These are phyloP conservation scores for Apostichopus parvimensis DNA, from an alignment of 35 echinoderm and acorn worm genomes.

Conservation along the genomic window DNA sequence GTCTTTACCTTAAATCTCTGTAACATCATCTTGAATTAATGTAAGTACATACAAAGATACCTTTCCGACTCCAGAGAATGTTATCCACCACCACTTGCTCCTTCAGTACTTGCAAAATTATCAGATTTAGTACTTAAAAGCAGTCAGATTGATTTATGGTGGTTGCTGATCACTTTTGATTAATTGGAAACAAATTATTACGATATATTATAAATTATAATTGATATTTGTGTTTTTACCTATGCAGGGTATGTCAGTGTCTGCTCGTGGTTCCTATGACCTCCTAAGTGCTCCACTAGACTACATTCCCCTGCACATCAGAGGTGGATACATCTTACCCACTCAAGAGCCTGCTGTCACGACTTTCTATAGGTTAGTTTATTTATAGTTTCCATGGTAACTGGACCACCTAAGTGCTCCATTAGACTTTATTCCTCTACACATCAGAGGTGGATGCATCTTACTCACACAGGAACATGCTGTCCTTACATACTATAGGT, in stretches of 20 bases:
- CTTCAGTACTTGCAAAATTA: too few species aligned
- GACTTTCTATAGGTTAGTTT: slow-evolving; percentile 61
- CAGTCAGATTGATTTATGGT: too few species aligned
- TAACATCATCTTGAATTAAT: too few species aligned
- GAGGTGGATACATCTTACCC: slow-evolving; percentile 81
- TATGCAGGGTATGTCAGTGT: neutral
- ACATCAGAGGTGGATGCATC: slow-evolving; percentile 78
- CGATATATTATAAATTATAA: neutral
- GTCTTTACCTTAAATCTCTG: too few species aligned
- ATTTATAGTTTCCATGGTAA: too few species aligned
- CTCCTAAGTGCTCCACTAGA: slow-evolving; percentile 64
- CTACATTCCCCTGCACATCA: slow-evolving; percentile 76
- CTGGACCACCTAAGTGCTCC: slow-evolving; percentile 44
- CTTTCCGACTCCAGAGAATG: too few species aligned
- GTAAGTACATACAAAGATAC: too few species aligned
- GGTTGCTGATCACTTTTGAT: too few species aligned
- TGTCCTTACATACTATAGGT: slow-evolving; percentile 67
- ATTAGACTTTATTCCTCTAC: slow-evolving; percentile 74
- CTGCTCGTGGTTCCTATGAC: slow-evolving; percentile 9
- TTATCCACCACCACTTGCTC: too few species aligned
- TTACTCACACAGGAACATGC: slow-evolving; percentile 79
- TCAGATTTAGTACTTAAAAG: too few species aligned
- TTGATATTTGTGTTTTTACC: neutral
- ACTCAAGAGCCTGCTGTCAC: slow-evolving; percentile 74
- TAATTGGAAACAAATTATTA: neutral